A percentile compares a stretch with the other conserved stretches of the same genome.
phyloP scores from a whole-genome alignment of 2,113 vertebrate species.

The Tricholaema leucomelas region DNA sequence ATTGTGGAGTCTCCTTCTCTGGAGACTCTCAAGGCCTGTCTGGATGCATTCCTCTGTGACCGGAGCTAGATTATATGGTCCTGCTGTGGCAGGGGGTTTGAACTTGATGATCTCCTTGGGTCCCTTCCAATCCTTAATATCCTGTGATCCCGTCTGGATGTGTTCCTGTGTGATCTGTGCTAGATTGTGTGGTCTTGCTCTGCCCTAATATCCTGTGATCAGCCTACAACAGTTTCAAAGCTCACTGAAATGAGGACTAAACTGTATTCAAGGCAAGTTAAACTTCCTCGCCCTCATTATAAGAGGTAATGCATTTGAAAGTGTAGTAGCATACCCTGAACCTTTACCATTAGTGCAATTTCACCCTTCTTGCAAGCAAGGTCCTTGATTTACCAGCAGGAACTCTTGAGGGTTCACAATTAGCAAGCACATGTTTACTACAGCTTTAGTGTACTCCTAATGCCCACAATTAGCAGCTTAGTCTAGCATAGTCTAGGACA shows the following conservation, averaged over 20 bases:
- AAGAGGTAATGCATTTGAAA: neutral
- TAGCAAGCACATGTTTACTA: neutral
- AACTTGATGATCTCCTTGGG: no score
- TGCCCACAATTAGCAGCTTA: neutral
- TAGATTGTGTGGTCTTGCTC: no score
- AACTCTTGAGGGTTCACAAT: neutral
- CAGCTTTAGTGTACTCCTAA: neutral
- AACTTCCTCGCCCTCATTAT: neutral
- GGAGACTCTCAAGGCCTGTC: no score
- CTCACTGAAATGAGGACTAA: neutral
- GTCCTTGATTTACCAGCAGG: neutral
- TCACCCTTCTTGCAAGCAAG: neutral
- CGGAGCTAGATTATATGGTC: no score
- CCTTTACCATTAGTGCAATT: neutral
- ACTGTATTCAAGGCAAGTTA: neutral
- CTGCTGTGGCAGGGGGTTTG: no score
- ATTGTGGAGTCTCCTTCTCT: no score
- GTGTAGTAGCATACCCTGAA: neutral
- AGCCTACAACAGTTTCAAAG: neutral
- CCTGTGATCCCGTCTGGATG: no score
- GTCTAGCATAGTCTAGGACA: neutral
- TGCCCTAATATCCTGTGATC: no score
- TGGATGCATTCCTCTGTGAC: no score
- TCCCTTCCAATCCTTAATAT: no score
- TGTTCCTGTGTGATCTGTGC: no score